Evolutionary conservation across 1,140 invertebrate species (phyloP), one percentile per base, ranked within the genome.

Genomic region (fruit fly (Drosophila melanogaster)): DNA sequence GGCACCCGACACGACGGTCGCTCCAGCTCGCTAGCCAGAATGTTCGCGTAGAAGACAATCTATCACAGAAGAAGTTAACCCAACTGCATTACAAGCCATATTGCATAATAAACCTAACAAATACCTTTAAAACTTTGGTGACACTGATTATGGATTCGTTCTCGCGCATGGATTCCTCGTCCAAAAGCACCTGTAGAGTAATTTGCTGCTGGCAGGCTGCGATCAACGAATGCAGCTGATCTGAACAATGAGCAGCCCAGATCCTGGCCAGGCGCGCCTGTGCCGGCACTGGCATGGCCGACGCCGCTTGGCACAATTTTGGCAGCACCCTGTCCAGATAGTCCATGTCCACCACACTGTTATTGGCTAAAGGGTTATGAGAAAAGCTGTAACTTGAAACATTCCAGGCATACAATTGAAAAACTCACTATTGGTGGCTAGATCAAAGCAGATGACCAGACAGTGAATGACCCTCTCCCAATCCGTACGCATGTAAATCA

Each of bases 31-130:
- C 97, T 97, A 1, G 96, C 97, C 66, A 98, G 85, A 79, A 98
- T 95, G 92, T 95, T 98, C 22, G 97, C 97, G 93, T 98, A 98
- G 91, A 97, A 98, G 0, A 98, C 92, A 92, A 98, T 96, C 94
- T 96, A 93, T 3, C 7, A 8, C 1, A 90, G 94, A 93, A 93
- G 58, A 24, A 57, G 41, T 47, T 15, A 51, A n/a, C 22, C 4
- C 7, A 33, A 6, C 5, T 61, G 0, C 2, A 14, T 43, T 56
- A n/a, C 0, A 22, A 7, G 3, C 15, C 12, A 38, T 38, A 11
- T 12, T 4, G 30, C 30, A 30, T 33, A 43, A 3, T 3, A 14
- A 11, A 15, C 8, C 12, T 0, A 2, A 24, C 30, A 3, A 8
- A 71, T 84, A 95, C 95, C 93, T 97, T 97, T 94, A 97, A 96